Evolutionary conservation across 2,888 invertebrate genomes (phyloP).

Genomic region (Agrotis ipsilon): DNA sequence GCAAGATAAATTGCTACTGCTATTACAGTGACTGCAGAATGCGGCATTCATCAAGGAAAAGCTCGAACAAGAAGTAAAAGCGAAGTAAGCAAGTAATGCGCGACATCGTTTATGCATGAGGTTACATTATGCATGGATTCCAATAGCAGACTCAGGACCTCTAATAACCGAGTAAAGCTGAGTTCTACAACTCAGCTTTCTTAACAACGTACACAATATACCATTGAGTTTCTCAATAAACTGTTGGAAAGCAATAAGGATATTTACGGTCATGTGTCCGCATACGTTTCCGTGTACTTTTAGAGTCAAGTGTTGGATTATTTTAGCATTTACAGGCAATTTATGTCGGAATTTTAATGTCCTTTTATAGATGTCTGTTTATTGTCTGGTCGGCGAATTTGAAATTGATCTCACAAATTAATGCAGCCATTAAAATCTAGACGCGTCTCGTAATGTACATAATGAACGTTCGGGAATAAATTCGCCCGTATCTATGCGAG

Average conservation of each 20-base stretch:
- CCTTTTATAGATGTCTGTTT: constrained; percentile 25
- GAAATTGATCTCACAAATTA: constrained; percentile 32
- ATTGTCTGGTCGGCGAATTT: constrained; percentile 5
- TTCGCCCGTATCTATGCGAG: constrained; percentile 39
- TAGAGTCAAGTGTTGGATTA: constrained; percentile 38
- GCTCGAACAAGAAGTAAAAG: constrained; percentile 77
- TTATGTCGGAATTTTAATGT: constrained; percentile 27
- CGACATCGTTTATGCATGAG: constrained; percentile 86
- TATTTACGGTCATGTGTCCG: constrained; percentile 58
- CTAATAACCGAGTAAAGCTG: constrained; percentile 78
- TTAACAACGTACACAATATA: constrained; percentile 62
- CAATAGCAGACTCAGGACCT: constrained; percentile 76
- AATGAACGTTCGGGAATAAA: constrained; percentile 34
- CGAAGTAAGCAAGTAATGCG: constrained; percentile 77
- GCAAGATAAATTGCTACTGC: constrained; percentile 68
- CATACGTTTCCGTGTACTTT: constrained; percentile 59
- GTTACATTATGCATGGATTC: constrained; percentile 86
- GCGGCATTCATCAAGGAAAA: constrained; percentile 72
- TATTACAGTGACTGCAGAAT: constrained; percentile 71
- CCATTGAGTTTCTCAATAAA: constrained; percentile 66
- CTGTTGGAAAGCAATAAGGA: constrained; percentile 65
- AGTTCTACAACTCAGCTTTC: constrained; percentile 68
- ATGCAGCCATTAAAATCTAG: constrained; percentile 33
- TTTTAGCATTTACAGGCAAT: constrained; percentile 32
- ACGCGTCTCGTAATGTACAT: constrained; percentile 25